phyloP scores from a whole-genome alignment of 2,888 invertebrate genomes.

The Dolichomitus sp. region DNA sequence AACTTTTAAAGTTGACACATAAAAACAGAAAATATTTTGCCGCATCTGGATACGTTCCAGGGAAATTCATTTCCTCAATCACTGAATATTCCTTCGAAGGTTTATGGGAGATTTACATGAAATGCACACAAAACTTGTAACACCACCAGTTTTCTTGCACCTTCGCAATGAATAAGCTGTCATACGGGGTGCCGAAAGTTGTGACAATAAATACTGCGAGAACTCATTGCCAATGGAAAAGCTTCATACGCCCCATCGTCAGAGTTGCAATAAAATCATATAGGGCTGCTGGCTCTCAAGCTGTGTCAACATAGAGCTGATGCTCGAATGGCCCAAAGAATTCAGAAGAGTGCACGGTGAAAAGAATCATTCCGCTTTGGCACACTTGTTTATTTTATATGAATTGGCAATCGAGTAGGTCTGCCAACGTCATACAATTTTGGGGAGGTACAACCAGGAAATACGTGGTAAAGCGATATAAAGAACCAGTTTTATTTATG shows the following conservation, averaged over 20 bases:
- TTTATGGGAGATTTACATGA: neutral
- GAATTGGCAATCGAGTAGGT: conserved; percentile 38
- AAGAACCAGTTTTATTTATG: conserved; percentile 44
- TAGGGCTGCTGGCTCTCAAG: conserved; percentile 26
- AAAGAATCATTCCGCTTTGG: conserved; percentile 12
- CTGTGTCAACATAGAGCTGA: conserved; percentile 50
- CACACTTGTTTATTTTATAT: conserved; percentile 42
- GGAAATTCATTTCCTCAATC: neutral
- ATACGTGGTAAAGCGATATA: neutral
- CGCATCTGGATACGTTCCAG: neutral
- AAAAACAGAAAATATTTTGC: neutral
- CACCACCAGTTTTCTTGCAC: neutral
- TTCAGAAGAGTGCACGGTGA: neutral
- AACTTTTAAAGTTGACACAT: neutral
- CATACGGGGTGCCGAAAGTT: conserved; percentile 7
- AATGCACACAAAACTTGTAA: neutral
- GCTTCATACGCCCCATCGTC: neutral
- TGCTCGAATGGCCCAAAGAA: conserved; percentile 17
- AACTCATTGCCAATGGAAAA: conserved; percentile 28
- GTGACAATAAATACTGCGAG: conserved; percentile 27
- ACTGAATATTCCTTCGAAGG: neutral
- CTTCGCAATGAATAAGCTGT: conserved; percentile 16
- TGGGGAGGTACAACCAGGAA: neutral
- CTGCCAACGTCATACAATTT: conserved; percentile 3
- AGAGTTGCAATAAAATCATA: conserved; percentile 38